These are phyloP conservation scores for Trachelus tabidus DNA, from an alignment of 2,888 invertebrate species.

Conservation along the genomic window DNA sequence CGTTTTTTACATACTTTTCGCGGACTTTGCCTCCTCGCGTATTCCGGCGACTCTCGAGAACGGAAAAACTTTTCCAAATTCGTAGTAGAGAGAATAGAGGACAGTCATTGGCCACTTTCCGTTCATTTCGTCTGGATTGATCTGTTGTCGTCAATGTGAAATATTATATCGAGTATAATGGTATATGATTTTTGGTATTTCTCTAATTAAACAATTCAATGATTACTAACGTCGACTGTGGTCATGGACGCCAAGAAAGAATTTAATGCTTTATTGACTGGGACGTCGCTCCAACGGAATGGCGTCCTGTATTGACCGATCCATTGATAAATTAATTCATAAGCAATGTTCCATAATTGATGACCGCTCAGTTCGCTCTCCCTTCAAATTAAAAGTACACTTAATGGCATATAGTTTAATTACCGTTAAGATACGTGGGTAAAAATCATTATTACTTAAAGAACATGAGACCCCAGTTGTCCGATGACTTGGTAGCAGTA, in stretches of 20 bases:
- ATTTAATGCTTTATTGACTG: conserved; percentile 81
- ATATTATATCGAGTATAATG: background rate
- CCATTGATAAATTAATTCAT: conserved; percentile 85
- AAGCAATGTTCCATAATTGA: conserved; percentile 75
- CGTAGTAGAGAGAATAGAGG: conserved; percentile 82
- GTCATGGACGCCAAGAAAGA: conserved; percentile 80
- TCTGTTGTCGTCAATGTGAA: conserved; percentile 62
- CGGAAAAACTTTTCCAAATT: conserved; percentile 82
- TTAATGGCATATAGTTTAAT: background rate
- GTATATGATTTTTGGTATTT: background rate
- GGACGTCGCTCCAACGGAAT: conserved; percentile 81
- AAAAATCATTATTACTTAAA: conserved; percentile 74
- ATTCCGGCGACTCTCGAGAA: conserved; percentile 82
- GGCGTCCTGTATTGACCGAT: conserved; percentile 81
- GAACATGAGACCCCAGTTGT: conserved; percentile 83
- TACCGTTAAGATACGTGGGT: background rate
- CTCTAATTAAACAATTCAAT: background rate
- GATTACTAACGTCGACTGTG: conserved; percentile 3
- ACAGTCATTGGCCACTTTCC: conserved; percentile 86
- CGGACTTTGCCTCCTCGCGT: conserved; percentile 79
- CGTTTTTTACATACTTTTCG: conserved; percentile 68
- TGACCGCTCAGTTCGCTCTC: conserved; percentile 78
- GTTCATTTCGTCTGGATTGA: conserved; percentile 78
- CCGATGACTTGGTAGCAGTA: conserved; percentile 77
- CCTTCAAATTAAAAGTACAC: conserved; percentile 64